Percentiles rank a stretch among this genome's conserved stretches.
These are phyloP conservation scores for Hypanus sabinus DNA, from an alignment of 2,113 vertebrate genomes.

Conservation along the genomic window DNA sequence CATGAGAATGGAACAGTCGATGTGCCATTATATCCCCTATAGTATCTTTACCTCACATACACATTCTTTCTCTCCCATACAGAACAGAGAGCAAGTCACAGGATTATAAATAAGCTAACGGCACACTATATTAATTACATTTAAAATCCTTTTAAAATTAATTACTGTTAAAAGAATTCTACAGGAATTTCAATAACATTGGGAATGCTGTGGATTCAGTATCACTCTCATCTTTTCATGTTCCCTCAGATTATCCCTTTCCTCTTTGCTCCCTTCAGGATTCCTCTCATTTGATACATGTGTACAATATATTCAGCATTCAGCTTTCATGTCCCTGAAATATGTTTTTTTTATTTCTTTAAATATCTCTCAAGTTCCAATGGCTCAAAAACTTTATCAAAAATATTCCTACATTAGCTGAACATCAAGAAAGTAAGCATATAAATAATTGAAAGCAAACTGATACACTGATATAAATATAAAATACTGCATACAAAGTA, in stretches of 20 bases:
- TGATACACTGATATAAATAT: not conserved
- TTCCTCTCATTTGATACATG: not conserved
- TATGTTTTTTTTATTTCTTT: not conserved
- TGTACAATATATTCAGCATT: not conserved
- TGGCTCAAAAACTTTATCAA: not conserved
- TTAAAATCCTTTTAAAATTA: not conserved
- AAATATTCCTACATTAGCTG: not conserved
- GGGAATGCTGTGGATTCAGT: not conserved
- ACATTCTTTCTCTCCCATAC: not conserved
- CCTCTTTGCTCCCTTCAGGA: not conserved
- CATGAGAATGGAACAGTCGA: conserved; percentile 19
- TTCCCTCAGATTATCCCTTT: not conserved
- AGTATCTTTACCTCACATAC: not conserved
- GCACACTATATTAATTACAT: not conserved
- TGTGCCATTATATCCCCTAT: not conserved
- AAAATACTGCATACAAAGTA: not conserved
- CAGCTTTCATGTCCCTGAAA: not conserved
- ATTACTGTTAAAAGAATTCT: not conserved
- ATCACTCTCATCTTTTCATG: not conserved
- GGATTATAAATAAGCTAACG: not conserved
- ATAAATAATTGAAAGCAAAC: not conserved
- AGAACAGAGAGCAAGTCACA: not conserved
- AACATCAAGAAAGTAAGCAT: not conserved
- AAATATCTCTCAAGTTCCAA: not conserved
- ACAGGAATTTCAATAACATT: not conserved